Evolutionary conservation across 2,113 vertebrate genomes (phyloP), one percentile per base, ranked within the genome.

Genomic region (Hemicordylus capensis): DNA sequence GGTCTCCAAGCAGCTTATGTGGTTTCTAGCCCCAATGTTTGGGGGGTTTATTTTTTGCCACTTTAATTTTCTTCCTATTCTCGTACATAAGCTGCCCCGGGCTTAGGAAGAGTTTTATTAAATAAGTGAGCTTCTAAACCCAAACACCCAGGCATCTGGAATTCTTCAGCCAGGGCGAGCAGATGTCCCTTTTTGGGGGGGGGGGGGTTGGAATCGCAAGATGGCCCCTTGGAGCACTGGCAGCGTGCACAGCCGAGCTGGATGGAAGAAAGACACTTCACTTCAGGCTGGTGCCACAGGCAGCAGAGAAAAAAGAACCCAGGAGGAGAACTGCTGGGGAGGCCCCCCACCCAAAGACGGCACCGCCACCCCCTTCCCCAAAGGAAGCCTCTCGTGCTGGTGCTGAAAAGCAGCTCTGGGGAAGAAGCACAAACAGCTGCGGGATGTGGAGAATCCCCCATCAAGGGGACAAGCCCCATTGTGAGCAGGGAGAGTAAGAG

Each of bases 391-490:
- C 85, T 58, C 85, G 63, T 0, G 72, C 85, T 31, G 67, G 24
- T 14, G 75, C 24, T 9, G 12, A 74, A 26, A 15, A 3, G 0
- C 0, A 0, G 75, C 81, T 54, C 69, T 39, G 19, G 78, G 85
- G 89, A 89, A 66, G 1, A 86, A 84, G 83, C 46, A 11, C 76
- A 14, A 0, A 0, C 90, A 91, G 92, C 91, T 93, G 87, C 74
- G 77, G 24, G 76, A 84, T 86, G 0, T 11, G 48, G 77, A 87
- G 73, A 69, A 87, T 2, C 76, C 80, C 26, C 54, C 26, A 82
- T 83, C 88, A 87, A 19, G 17, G 10, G 69, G 86, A 22, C 12
- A 63, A 70, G 1, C 0, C 61, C 86, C 28, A 3, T 9, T 73
- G 64, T 54, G 88, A n/a, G 80, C 89, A 4, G 58, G 48, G 24